Percentiles rank a stretch among this genome's conserved stretches.
phyloP scores from a whole-genome alignment of 2,113 vertebrate genomes.

The Dasyprocta punctata region DNA sequence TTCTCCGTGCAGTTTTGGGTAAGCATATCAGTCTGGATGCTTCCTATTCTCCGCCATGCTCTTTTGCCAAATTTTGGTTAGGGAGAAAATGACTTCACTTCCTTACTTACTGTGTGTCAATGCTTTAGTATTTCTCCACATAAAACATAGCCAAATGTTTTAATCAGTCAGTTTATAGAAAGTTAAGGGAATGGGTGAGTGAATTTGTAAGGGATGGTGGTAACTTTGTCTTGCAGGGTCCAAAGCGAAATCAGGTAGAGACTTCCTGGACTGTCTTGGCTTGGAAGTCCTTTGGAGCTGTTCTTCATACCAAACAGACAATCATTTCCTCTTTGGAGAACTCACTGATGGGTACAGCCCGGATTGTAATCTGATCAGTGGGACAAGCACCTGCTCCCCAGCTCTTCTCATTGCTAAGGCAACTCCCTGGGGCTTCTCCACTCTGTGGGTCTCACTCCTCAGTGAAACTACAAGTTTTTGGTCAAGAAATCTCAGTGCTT shows the following conservation, averaged over 20 bases:
- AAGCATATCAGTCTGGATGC: neutral
- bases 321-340: neutral
- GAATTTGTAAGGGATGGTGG: too few species aligned
- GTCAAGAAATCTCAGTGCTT: neutral
- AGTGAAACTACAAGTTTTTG: neutral
- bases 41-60: neutral
- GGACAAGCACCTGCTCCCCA: neutral
- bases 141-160: neutral
- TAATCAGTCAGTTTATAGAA: neutral
- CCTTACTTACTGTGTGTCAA: neutral
- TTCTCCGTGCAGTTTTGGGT: neutral
- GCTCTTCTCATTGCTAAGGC: neutral
- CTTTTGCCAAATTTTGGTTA: neutral
- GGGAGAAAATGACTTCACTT: slow-evolving; percentile 3
- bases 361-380: neutral
- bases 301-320: neutral
- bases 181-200: neutral
- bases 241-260: neutral
- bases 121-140: neutral
- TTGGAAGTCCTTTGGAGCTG: neutral
- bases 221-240: neutral
- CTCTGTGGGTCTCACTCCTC: neutral
- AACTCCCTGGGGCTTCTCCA: fast-evolving
- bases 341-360: neutral
- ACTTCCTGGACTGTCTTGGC: neutral